Conservation (phyloP, 2,888 invertebrate species). For the Coelopa pilipes region DNA sequence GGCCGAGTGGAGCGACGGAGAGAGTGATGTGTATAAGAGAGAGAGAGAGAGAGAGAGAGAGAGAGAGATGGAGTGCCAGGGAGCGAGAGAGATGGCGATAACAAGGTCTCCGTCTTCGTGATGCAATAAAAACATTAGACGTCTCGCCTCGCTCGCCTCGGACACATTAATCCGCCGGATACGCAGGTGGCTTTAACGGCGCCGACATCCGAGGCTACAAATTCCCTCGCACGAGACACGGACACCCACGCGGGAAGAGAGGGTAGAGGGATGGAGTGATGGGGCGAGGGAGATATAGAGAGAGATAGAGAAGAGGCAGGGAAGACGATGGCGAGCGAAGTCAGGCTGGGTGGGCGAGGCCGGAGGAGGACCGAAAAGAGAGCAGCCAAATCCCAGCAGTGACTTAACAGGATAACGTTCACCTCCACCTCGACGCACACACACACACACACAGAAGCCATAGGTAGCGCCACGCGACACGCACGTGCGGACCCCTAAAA, state of each 20-base stretch:
- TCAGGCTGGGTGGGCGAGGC: not conserved
- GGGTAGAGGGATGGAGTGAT: not conserved
- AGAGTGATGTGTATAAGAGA: too few species aligned
- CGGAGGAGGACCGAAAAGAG: not conserved
- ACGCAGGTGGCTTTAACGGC: not conserved
- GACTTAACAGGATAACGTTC: conserved; percentile 8
- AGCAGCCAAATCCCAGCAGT: not conserved
- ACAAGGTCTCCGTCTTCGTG: too few species aligned
- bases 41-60: too few species aligned
- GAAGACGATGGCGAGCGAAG: not conserved
- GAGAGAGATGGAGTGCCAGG: too few species aligned
- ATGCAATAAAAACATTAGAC: too few species aligned
- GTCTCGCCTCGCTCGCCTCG: too few species aligned
- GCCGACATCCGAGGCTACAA: not conserved
- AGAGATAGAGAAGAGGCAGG: not conserved
- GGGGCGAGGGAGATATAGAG: not conserved
- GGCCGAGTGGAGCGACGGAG: too few species aligned
- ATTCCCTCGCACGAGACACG: not conserved
- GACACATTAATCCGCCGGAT: not conserved
- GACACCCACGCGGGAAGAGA: not conserved
- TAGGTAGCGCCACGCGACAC: not conserved
- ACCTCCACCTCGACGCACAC: not conserved
- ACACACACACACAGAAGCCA: not conserved
- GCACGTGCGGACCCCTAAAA: conserved; percentile 3
- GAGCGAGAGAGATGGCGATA: too few species aligned